Conservation (phyloP, 2,113 vertebrate genomes). For the Spizaetus ornatus region DNA sequence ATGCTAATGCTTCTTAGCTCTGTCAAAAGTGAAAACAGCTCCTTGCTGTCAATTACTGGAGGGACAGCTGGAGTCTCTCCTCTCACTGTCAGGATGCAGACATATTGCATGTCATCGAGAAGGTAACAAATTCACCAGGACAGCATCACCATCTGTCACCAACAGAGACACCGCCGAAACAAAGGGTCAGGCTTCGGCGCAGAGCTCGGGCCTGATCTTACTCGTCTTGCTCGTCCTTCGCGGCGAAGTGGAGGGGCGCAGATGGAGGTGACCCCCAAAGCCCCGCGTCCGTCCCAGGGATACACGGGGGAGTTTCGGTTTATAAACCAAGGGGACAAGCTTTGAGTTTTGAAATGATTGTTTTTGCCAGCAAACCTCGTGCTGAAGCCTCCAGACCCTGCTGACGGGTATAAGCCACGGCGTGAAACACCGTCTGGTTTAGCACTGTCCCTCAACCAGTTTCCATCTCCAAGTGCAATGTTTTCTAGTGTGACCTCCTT, state of each 20-base stretch:
- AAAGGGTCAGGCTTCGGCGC: slow-evolving; percentile 75
- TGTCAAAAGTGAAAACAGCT: slow-evolving; percentile 69
- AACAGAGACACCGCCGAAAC: slow-evolving; percentile 74
- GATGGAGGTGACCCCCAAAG: neutral
- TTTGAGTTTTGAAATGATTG: neutral
- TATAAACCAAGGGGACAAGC: neutral
- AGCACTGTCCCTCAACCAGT: neutral
- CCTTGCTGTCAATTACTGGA: slow-evolving; percentile 73
- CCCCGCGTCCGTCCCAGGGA: fast-evolving
- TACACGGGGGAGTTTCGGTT: neutral
- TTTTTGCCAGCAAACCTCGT: neutral
- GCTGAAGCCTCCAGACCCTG: neutral
- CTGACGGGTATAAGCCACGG: fast-evolving
- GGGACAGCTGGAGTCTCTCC: slow-evolving; percentile 86
- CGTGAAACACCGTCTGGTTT: fast-evolving
- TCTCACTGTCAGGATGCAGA: slow-evolving; percentile 81
- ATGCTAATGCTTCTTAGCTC: slow-evolving; percentile 73
- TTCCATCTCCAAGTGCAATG: neutral
- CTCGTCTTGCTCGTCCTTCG: neutral
- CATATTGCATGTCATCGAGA: slow-evolving; percentile 87
- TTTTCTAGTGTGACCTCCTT: neutral
- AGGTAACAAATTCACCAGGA: slow-evolving; percentile 89
- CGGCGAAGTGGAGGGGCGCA: neutral
- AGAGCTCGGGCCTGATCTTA: slow-evolving; percentile 50
- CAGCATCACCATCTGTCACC: slow-evolving; percentile 88